Evolutionary conservation across 1,140 invertebrate genomes (phyloP), one percentile per base, ranked within the genome.

Genomic region (Drosophila rufa): DNA sequence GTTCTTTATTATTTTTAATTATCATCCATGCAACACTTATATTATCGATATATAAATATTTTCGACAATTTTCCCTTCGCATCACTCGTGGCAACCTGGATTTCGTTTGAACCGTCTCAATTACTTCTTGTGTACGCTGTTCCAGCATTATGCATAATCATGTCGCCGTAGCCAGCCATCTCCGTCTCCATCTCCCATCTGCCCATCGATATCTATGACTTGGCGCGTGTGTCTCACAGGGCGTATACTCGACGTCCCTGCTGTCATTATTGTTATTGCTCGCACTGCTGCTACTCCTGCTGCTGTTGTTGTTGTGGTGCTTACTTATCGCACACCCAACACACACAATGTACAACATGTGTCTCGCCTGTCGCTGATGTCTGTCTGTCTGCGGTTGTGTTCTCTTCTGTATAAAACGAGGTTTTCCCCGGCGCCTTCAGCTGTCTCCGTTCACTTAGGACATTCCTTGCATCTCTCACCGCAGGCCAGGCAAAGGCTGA

Each of bases 181-280:
- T 40, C 53, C 36, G 22, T 40, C 19, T 40, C 53, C 53, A 25
- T 40, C 19, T 38, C 33, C 30, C 8, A 38, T 14, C 40, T 71
- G 61, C 42, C 40, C 51, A 61, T 75, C 51, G 38, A 51, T 70
- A 58, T 68, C 25, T 38, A 33, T 73, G 53, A 46, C 62, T 45
- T 7, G 62, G 19, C 53, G 57, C 62, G 38, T 68, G 59, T 66
- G 38, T 25, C 46, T 27, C 64, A 59, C 56, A 60, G 53, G 78
- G 65, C 67, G 46, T 73, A 79, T 83, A 62, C 71, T 79, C 65
- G 75, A 47, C 46, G 38, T 30, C 61, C 65, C 62, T 50, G 64
- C 71, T 68, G 79, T 65, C 71, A 62, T 75, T 87, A 89, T 78
- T 83, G 76, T 83, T 89, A 87, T 89, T 80, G 61, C 65, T 67